Evolutionary conservation across 2,113 vertebrate genomes (phyloP), one percentile per base, ranked within the genome.

Genomic region (Apodemus sylvaticus): DNA sequence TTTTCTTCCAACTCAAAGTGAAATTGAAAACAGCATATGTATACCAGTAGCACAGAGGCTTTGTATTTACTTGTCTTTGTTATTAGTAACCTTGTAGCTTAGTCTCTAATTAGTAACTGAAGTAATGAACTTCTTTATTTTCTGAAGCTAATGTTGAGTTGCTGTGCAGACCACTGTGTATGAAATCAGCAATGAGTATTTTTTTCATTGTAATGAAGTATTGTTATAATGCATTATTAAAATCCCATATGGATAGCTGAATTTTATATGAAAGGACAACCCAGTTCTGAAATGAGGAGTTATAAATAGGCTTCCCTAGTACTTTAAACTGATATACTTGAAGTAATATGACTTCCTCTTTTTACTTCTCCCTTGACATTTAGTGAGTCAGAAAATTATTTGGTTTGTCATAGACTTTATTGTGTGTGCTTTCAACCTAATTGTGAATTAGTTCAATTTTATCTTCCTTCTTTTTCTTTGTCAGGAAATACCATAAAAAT

Each of bases 381-480:
- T 94, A 90, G 45, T 45, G 77, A 94, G 85, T 96, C 92, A 94
- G n/a, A 95, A 60, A 95, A 94, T 95, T 95, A 95, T 90, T 94
- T 95, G 86, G 60, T 26, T 86, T 93, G 55, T 94, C 88, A 83
- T 95, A 86, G 79, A 94, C 86, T 93, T 95, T 92, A 83, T 91
- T 97, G 45, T 90, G 58, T 93, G 87, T 86, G 73, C 90, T 97
- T 97, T 95, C 73, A 92, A 71, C 82, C 93, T 97, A 92, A 97
- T 97, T 97, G 89, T 96, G 95, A 96, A 96, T 95, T 96, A 95
- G 77, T 93, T 97, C 86, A 92, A 0, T 97, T 96, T 97, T 92
- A 90, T 48, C 70, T 93, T 94, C 86, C 39, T 97, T 94, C 45
- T 60, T 31, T 79, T 4, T 96, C 78, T 92, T 76, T 96, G 91